These are phyloP conservation scores for Acanthaster planci DNA, from an alignment of 35 echinoderm and acorn worm species.

Conservation along the genomic window DNA sequence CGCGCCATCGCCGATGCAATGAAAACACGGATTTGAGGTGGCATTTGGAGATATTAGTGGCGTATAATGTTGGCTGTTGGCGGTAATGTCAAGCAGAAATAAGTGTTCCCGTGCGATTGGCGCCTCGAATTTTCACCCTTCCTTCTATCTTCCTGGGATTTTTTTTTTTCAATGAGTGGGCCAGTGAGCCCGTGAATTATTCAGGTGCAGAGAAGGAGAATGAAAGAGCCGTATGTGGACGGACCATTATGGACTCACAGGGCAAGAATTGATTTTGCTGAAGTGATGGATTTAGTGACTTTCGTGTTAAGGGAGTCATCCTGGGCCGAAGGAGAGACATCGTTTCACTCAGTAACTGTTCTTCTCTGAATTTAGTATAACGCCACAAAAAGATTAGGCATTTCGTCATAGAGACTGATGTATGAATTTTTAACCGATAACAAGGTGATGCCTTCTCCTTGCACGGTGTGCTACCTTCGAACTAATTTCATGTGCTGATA, in stretches of 20 bases:
- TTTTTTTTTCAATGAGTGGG: background rate
- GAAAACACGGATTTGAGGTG: constrained; percentile 27
- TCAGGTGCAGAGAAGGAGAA: background rate
- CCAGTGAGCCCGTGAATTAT: background rate
- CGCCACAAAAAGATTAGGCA: too few relatives aligned
- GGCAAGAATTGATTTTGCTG: background rate
- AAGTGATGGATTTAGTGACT: background rate
- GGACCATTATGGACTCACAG: background rate
- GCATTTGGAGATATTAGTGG: constrained; percentile 33
- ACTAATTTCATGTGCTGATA: too few relatives aligned
- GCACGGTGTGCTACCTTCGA: too few relatives aligned
- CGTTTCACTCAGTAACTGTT: too few relatives aligned
- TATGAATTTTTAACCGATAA: too few relatives aligned
- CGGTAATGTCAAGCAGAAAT: constrained; percentile 31
- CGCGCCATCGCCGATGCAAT: constrained; percentile 24
- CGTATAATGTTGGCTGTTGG: constrained; percentile 24
- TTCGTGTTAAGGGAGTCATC: too few relatives aligned
- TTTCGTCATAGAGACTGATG: too few relatives aligned
- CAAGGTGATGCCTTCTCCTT: too few relatives aligned
- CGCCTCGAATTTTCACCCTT: background rate
- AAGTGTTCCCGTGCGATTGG: constrained; percentile 5
- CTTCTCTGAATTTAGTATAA: too few relatives aligned
- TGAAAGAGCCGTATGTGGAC: background rate
- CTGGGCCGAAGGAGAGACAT: too few relatives aligned
- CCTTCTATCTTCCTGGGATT: too few relatives aligned